phyloP scores from a whole-genome alignment of 1,140 invertebrate species.

The Protaetia brevitarsis region DNA sequence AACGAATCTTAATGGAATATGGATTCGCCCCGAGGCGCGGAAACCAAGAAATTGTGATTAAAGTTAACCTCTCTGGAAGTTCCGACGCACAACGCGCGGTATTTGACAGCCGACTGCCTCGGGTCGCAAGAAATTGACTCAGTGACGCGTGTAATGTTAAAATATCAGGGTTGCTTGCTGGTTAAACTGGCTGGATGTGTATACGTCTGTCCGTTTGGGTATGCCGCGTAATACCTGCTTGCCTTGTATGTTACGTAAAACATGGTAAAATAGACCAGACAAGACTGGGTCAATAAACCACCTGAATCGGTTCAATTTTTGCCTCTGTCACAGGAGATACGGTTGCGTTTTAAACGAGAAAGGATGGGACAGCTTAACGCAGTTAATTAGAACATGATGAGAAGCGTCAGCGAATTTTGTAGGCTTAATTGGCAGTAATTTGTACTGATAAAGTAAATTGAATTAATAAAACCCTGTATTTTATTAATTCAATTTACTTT shows the following conservation, averaged over 20 bases:
- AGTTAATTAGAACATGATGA: no score
- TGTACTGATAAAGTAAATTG: no score
- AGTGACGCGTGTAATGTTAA: slow-evolving; percentile 34
- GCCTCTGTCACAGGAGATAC: not conserved
- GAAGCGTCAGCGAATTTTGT: no score
- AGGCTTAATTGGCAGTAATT: no score
- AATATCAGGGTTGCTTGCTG: slow-evolving; percentile 24
- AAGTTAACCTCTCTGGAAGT: slow-evolving; percentile 25
- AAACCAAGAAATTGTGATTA: slow-evolving; percentile 33
- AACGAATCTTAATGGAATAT: slow-evolving; percentile 51
- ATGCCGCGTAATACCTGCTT: no score
- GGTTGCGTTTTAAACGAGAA: no score
- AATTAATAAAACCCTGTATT: no score
- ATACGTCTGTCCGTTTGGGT: not conserved
- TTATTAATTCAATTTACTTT: no score
- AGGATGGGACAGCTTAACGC: no score
- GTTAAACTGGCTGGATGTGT: not conserved
- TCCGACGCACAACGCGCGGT: slow-evolving; percentile 18
- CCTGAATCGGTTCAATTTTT: not conserved
- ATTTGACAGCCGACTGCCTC: slow-evolving; percentile 33
- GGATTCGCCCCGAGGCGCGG: slow-evolving; percentile 20
- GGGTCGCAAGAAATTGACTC: slow-evolving; percentile 35
- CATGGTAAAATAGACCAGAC: not conserved
- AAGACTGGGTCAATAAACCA: not conserved
- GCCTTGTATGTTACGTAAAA: no score